Percentiles rank a stretch among this genome's conserved stretches.
Evolutionary conservation across 1,140 invertebrate species (phyloP).

Genomic region (Archivesica marissinica): DNA sequence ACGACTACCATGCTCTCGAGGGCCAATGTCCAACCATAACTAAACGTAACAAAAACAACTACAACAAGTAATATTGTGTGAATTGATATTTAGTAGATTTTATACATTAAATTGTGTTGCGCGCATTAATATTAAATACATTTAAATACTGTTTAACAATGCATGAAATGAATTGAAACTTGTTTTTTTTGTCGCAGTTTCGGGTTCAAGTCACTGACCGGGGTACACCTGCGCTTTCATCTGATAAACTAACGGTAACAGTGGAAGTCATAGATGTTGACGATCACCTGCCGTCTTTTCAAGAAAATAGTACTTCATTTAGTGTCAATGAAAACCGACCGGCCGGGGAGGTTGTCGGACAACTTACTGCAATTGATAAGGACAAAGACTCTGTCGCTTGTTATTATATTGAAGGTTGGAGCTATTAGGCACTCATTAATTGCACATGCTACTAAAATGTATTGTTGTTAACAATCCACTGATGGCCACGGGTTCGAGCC

Average conservation of each 20-base stretch:
- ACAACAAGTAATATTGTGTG: too few relatives aligned
- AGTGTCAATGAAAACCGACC: slow-evolving; percentile 20
- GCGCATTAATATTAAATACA: too few relatives aligned
- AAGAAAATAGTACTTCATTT: not conserved
- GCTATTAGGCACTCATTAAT: not conserved
- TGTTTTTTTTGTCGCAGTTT: too few relatives aligned
- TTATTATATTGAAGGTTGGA: slow-evolving; percentile 33
- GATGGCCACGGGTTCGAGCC: too few relatives aligned
- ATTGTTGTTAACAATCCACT: too few relatives aligned
- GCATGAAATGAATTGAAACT: too few relatives aligned
- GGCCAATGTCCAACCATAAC: too few relatives aligned
- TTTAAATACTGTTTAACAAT: too few relatives aligned
- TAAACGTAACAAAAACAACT: too few relatives aligned
- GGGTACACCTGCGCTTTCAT: slow-evolving; percentile 18
- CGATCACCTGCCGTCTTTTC: slow-evolving; percentile 14
- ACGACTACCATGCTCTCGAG: too few relatives aligned
- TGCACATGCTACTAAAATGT: not conserved
- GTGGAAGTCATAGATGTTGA: slow-evolving; percentile 40
- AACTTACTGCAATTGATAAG: not conserved
- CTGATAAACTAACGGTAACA: slow-evolving; percentile 15
- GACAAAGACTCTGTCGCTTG: slow-evolving; percentile 33
- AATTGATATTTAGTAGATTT: too few relatives aligned
- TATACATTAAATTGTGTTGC: too few relatives aligned
- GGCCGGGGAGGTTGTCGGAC: not conserved
- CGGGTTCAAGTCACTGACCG: slow-evolving; percentile 41